Base-by-base conservation (phyloP, 2,113 vertebrate genomes). In the Pitta sordida region DNA sequence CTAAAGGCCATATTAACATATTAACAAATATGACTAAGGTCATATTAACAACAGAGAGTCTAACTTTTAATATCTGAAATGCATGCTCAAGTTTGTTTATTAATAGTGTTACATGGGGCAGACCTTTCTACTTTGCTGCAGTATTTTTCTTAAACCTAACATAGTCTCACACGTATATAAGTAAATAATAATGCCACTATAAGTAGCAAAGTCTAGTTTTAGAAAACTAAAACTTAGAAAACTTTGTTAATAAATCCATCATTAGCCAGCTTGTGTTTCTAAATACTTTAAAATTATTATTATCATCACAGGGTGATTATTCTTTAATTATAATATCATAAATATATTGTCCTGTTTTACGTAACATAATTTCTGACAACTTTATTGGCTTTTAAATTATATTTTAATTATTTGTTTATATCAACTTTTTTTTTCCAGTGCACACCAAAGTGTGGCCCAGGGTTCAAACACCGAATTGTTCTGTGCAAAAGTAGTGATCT, bases 401-500 rank as follows among this genome's bases (percentile, higher is more conserved):
- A 44, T 89, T 91, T 67, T 75, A 6, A 3, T 86, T 94, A 39
- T 64, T 75, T 53, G 79, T 78, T 94, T 58, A 4, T 59, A 46
- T 94, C 20, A 79, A 55, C 39, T 14, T 95, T 41, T 88, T 70
- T 70, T 77, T 97, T 97, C 46, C 88, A 99, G 98, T 99, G 98
- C 93, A 99, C 99, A 15, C 99, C 99, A 11, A 99, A 99, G 92
- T 99, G 99, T 90, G 99, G 99, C 39, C 98, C 98, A 19, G 99
- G 99, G 90, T 99, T 99, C 94, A 99, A 99, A 95, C 99, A 99
- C 95, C 99, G 99, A 84, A 99, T 99, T 81, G 98, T 99, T 89
- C 96, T 99, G 89, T 99, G 99, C 94, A 99, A 99, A 97, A 99
- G 99, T 96, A 99, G 98, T 19, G 99, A 99, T 97, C 98, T 99